Evolutionary conservation across 2,113 vertebrate genomes (phyloP).

Genomic region (Eleginops maclovinus): DNA sequence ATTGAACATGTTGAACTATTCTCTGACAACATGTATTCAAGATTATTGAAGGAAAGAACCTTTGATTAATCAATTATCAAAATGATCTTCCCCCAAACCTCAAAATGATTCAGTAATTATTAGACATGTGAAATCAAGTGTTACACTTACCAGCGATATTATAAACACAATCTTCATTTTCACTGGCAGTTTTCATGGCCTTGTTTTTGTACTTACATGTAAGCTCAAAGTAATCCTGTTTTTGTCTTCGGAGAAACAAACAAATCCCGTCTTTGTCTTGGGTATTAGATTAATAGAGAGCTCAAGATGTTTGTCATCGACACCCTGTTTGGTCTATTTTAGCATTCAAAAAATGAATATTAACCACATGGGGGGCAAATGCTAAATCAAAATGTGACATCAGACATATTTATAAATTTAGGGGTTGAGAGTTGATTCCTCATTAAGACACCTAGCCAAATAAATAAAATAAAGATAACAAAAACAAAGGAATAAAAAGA

Average conservation of each 20-base stretch:
- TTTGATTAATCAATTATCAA: neutral
- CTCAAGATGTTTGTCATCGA: slow-evolving; percentile 44
- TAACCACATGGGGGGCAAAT: slow-evolving; percentile 60
- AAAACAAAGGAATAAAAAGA: slow-evolving; percentile 59
- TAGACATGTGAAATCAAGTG: neutral
- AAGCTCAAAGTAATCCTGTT: slow-evolving; percentile 10
- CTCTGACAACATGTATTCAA: too few relatives aligned
- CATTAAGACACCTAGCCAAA: slow-evolving; percentile 49
- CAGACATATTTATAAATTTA: slow-evolving; percentile 65
- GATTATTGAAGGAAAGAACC: neutral
- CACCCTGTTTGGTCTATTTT: slow-evolving; percentile 58
- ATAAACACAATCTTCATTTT: neutral
- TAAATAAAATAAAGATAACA: slow-evolving; percentile 44
- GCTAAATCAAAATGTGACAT: slow-evolving; percentile 68
- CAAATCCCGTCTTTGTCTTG: slow-evolving; percentile 26
- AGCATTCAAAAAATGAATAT: slow-evolving; percentile 54
- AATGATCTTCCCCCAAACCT: neutral
- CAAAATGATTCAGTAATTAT: neutral
- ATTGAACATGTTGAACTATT: too few relatives aligned
- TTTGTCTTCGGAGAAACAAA: slow-evolving; percentile 10
- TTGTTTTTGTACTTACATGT: slow-evolving; percentile 1
- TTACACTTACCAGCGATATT: neutral
- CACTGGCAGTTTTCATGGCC: neutral
- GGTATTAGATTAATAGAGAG: slow-evolving; percentile 44
- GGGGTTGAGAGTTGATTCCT: slow-evolving; percentile 71